These are phyloP conservation scores for Notolabrus celidotus DNA, from an alignment of 2,797 vertebrate species.

Conservation along the genomic window DNA sequence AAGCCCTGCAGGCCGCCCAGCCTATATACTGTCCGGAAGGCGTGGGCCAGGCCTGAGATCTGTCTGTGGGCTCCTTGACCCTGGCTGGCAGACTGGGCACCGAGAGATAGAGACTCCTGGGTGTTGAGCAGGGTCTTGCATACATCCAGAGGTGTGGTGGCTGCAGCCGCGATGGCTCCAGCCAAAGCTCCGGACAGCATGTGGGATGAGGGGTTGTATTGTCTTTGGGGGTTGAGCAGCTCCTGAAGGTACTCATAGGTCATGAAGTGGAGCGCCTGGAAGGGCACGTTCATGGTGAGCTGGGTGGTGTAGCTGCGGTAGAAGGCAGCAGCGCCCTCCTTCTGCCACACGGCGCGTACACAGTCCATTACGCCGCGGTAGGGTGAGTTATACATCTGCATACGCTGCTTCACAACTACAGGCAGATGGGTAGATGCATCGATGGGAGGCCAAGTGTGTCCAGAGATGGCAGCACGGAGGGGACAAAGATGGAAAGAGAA, in stretches of 20 bases:
- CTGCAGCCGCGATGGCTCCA: conserved; percentile 94
- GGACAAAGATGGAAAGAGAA: conserved; percentile 21
- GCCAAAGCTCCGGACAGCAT: conserved; percentile 94
- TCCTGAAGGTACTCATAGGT: conserved; percentile 98
- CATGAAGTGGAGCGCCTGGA: conserved; percentile 99
- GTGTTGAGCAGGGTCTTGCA: conserved; percentile 99
- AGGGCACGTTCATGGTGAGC: conserved; percentile 99
- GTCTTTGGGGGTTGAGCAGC: conserved; percentile 96
- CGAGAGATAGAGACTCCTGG: conserved; percentile 92
- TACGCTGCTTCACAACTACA: conserved; percentile 97
- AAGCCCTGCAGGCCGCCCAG: conserved; percentile 95
- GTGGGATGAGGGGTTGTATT: conserved; percentile 95
- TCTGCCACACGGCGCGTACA: conserved; percentile 92
- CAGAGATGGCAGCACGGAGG: background rate
- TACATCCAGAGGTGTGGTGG: conserved; percentile 96
- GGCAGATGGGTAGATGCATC: background rate
- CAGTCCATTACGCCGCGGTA: conserved; percentile 95
- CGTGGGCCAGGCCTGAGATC: conserved; percentile 96
- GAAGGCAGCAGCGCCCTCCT: conserved; percentile 93
- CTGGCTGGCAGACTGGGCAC: conserved; percentile 62
- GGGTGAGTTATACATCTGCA: conserved; percentile 99
- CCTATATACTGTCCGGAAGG: conserved; percentile 98
- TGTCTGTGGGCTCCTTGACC: conserved; percentile 91
- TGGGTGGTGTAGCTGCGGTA: conserved; percentile 99
- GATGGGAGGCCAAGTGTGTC: conserved; percentile 16